These are phyloP conservation scores for Agelastica alni DNA, from an alignment of 2,888 invertebrate genomes.

Conservation along the genomic window DNA sequence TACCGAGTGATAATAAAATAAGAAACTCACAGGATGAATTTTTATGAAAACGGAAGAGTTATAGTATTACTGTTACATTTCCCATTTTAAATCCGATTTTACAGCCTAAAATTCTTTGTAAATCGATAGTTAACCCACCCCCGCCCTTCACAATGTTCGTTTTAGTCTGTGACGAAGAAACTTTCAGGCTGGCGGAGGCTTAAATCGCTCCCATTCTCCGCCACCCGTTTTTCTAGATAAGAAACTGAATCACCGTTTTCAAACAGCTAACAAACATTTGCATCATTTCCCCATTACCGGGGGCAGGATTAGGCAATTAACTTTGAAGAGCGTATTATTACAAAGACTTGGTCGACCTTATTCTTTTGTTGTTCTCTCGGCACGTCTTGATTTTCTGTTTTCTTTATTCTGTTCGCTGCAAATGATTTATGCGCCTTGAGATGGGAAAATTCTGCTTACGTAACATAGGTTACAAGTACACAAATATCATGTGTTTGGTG, in stretches of 20 bases:
- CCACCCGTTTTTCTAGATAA: slow-evolving; percentile 6
- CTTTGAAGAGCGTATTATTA: slow-evolving; percentile 24
- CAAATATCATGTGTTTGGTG: no score
- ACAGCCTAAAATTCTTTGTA: no score
- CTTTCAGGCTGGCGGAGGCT: neutral
- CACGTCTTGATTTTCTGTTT: slow-evolving; percentile 14
- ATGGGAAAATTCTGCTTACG: neutral
- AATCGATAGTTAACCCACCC: no score
- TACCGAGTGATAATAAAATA: no score
- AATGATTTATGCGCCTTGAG: neutral
- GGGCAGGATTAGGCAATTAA: slow-evolving; percentile 21
- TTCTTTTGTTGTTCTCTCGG: slow-evolving; percentile 19
- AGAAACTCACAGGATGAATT: no score
- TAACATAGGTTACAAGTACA: no score
- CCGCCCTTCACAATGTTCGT: no score
- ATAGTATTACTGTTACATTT: no score
- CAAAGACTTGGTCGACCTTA: slow-evolving; percentile 18
- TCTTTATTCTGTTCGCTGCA: slow-evolving; percentile 9
- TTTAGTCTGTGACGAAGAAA: neutral
- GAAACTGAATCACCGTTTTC: slow-evolving; percentile 18
- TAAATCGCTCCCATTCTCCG: neutral
- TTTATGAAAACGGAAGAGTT: no score
- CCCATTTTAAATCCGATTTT: no score
- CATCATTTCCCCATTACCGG: slow-evolving; percentile 19
- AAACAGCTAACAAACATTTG: slow-evolving; percentile 23